phyloP scores from a whole-genome alignment of 2,888 invertebrate species.

The Tipula vernalis region DNA sequence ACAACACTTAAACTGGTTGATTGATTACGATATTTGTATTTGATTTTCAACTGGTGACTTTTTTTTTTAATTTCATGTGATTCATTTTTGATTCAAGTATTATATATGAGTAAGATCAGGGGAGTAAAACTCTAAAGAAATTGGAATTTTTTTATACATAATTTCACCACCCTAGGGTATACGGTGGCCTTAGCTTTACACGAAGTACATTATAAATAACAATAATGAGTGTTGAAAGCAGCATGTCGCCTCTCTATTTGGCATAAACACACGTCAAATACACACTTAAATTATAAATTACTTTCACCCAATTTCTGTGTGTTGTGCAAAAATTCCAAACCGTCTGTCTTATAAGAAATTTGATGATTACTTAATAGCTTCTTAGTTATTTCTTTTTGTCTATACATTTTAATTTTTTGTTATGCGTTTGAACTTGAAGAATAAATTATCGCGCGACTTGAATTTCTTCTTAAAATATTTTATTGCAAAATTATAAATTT shows the following conservation, averaged over 20 bases:
- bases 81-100: background rate
- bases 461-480: background rate
- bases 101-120: background rate
- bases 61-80: background rate
- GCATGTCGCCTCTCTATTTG: background rate
- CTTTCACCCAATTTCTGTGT: background rate
- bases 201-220: background rate
- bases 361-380: background rate
- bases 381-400: background rate
- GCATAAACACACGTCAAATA: background rate
- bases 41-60: background rate
- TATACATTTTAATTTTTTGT: background rate
- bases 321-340: background rate
- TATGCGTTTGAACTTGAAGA: background rate
- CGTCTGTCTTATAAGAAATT: background rate
- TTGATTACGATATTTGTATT: background rate
- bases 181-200: background rate
- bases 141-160: background rate
- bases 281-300: background rate
- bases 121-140: background rate
- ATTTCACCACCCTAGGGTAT: background rate
- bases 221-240: background rate
- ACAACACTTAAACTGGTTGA: background rate
- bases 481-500: background rate
- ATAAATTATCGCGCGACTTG: background rate